These are phyloP conservation scores for Myotis myotis DNA, from an alignment of 2,797 vertebrate genomes.

Conservation along the genomic window DNA sequence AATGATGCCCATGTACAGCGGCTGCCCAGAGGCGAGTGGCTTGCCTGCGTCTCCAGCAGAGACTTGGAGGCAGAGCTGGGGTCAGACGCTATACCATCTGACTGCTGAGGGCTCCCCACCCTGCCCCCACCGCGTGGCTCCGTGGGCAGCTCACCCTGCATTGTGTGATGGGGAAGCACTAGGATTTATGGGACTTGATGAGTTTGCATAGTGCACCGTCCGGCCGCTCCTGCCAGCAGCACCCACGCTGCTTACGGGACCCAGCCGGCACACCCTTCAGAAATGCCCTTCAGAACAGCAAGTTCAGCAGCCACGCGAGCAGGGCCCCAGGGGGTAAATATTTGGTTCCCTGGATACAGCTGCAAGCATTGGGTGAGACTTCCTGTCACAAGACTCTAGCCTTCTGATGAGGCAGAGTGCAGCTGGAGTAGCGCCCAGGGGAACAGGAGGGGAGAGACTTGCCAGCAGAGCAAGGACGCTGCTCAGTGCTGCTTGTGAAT, in stretches of 20 bases:
- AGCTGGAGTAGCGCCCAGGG: slow-evolving; percentile 36
- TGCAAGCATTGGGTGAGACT: neutral
- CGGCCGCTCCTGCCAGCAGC: neutral
- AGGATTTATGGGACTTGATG: neutral
- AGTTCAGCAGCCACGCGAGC: neutral
- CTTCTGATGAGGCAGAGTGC: neutral
- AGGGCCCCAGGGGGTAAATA: neutral
- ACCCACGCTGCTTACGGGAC: neutral
- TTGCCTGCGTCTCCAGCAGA: neutral
- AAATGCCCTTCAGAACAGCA: neutral
- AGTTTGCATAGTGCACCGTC: neutral
- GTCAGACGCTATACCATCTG: neutral
- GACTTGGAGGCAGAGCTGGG: neutral
- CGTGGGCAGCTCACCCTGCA: neutral
- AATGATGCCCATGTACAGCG: neutral
- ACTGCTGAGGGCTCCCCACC: neutral
- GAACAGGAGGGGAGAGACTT: slow-evolving; percentile 8
- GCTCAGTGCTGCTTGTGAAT: neutral
- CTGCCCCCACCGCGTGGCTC: neutral
- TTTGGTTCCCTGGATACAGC: slow-evolving; percentile 66
- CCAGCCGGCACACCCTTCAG: neutral
- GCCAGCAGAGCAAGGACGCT: neutral
- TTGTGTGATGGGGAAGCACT: neutral
- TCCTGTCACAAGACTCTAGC: slow-evolving; percentile 36
- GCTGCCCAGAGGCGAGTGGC: neutral